Evolutionary conservation across 2,888 invertebrate species (phyloP), one percentile per base, ranked within the genome.

Genomic region (Lissonota sp.): DNA sequence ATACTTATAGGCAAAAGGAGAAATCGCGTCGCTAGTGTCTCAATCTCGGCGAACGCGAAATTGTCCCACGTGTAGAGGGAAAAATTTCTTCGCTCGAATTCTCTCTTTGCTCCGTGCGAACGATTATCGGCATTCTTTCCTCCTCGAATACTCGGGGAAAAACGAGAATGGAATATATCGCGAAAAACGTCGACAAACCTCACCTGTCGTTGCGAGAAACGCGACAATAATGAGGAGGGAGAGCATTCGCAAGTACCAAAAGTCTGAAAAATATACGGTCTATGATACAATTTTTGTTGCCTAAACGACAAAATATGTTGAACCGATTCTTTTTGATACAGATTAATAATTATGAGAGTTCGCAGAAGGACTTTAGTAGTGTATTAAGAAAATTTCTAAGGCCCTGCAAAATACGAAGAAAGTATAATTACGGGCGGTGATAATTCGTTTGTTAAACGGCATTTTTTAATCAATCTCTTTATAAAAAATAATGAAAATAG

Each of bases 11-110:
- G 55, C 51, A 26, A 26, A 26, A 26, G 26, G 39, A 49, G 67
- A 49, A 55, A 67, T 49, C 80, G 66, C 42, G 58, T 73, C 64
- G 53, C 69, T 77, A 81, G 80, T 77, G 80, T 70, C 80, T 81
- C 80, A 81, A 81, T 81, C 77, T 73, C 73, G 80, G 69, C 69
- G 77, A 78, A 64, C 73, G 46, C 73, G 46, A 81, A 81, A 81
- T 81, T 70, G 77, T 69, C 60, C 26, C 26, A 60, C 51, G 67
- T 49, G 58, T 49, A 16, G 67, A 12, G 51, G 49, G 64, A 81
- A 75, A 81, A 81, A 77, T 74, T 81, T 70, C 66, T 49, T 66
- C 14, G 37, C 16, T 12, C 58, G 57, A 60, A 75, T 75, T 66
- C 74, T 42, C 26, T 8, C 26, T 7, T 7, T 58, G 1, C 55